These are phyloP conservation scores for Eulemur rubriventer DNA, from an alignment of 2,797 vertebrate genomes.

Conservation along the genomic window DNA sequence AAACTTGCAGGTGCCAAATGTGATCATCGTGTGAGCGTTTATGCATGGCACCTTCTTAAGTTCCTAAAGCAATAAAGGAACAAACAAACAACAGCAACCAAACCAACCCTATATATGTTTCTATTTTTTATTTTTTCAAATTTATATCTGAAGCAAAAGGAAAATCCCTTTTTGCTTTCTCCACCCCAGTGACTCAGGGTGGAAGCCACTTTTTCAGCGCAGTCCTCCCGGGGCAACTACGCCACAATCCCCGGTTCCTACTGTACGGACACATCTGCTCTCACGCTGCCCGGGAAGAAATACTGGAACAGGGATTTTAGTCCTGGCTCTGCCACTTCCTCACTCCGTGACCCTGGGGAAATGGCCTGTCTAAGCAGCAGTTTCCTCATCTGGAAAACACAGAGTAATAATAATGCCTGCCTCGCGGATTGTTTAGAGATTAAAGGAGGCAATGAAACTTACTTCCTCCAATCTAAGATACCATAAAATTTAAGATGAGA, in stretches of 20 bases:
- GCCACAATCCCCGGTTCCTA: background rate
- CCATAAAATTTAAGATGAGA: background rate
- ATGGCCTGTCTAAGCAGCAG: background rate
- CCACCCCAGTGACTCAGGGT: fast-evolving
- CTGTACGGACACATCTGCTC: background rate
- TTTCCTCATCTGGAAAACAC: background rate
- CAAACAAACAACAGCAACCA: background rate
- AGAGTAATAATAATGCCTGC: background rate
- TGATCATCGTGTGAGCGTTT: background rate
- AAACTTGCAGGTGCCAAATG: background rate
- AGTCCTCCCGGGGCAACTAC: fast-evolving
- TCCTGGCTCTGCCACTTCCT: background rate
- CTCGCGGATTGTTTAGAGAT: background rate
- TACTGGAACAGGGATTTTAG: background rate
- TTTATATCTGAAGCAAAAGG: background rate
- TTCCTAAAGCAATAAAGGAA: background rate
- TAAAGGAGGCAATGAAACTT: background rate
- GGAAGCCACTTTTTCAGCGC: background rate
- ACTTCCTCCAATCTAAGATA: constrained; percentile 5
- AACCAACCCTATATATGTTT: background rate
- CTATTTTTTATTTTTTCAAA: background rate
- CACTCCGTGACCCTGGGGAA: background rate
- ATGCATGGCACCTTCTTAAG: background rate
- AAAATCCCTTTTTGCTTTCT: background rate
- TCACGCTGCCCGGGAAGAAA: background rate